Evolutionary conservation across 2,888 invertebrate genomes (phyloP), one percentile per base, ranked within the genome.

Genomic region (Drosophila colorata): DNA sequence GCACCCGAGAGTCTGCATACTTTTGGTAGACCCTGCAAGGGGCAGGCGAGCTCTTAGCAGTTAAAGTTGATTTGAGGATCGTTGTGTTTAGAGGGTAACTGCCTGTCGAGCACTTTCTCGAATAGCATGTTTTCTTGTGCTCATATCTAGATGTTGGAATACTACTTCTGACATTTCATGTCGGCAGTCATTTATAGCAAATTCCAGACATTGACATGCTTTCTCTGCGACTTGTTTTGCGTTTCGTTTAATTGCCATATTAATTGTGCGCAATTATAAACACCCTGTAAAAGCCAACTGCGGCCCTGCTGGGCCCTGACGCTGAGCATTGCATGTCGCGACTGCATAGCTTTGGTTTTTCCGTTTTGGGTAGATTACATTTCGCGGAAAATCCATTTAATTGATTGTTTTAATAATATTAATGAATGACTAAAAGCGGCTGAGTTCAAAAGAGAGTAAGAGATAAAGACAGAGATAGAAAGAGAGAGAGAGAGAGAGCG

Each of bases 151-250:
- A 61, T 57, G 47, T 31, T 35, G 55, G 11, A 23, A 35, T 51
- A 44, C 53, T 64, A 40, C 57, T 49, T 76, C 61, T 47, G 63
- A 35, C 68, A 71, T 85, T 86, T 77, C 84, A 81, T 87, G 84
- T 83, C 69, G 72, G 40, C 48, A 56, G 67, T 69, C 79, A 71
- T 87, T 78, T 81, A 63, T 71, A 71, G 73, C 58, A 73, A 81
- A 74, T 70, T 67, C 55, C 76, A 84, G 82, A 57, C 74, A 82
- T 74, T 85, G 80, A 85, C 87, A 82, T 80, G 82, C 82, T 78
- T 84, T 74, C 55, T 41, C 59, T 38, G 28, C 51, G 61, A 67
- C 63, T 69, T 68, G 68, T 70, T 73, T 76, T 70, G 63, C 68
- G 67, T 78, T 69, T 68, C 44, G 46, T 65, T 70, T 85, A 84